Conservation (phyloP, 2,888 invertebrate genomes). For the Dioctria rufipes region DNA sequence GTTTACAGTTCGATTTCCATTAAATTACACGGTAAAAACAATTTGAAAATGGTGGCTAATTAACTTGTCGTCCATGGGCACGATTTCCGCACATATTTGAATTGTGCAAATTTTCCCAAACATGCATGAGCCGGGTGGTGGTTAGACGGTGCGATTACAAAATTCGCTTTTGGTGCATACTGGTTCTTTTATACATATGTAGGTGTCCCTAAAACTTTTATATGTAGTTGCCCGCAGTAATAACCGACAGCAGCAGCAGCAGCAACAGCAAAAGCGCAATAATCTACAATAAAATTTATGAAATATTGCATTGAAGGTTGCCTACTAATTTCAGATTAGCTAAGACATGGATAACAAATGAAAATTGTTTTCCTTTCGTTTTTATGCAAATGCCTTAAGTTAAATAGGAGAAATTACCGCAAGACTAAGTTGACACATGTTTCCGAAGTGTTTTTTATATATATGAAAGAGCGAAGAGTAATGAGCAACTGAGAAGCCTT, state of each 20-base stretch:
- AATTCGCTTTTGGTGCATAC: constrained; percentile 6
- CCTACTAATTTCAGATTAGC: neutral
- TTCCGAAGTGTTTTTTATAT: neutral
- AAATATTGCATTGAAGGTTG: constrained; percentile 2
- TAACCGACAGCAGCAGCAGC: neutral
- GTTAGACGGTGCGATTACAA: neutral
- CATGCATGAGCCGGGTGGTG: neutral
- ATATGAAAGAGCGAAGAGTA: neutral
- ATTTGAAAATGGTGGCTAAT: constrained; percentile 38
- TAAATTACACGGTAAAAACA: constrained; percentile 39
- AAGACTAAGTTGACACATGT: neutral
- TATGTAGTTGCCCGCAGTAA: neutral
- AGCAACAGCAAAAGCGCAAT: neutral
- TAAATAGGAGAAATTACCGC: constrained; percentile 4
- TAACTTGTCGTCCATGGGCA: constrained; percentile 45
- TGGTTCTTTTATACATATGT: too few relatives aligned
- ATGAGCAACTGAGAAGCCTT: neutral
- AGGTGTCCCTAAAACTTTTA: constrained; percentile 30
- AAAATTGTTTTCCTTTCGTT: constrained; percentile 12
- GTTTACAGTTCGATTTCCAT: constrained; percentile 17
- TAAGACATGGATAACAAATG: constrained; percentile 10
- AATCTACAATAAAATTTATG: constrained; percentile 10
- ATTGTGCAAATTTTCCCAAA: constrained; percentile 20
- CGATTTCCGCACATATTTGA: constrained; percentile 45
- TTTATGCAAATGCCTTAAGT: constrained; percentile 2